Base-by-base conservation (phyloP, 2,797 vertebrate species). In the Harpagifer antarcticus region DNA sequence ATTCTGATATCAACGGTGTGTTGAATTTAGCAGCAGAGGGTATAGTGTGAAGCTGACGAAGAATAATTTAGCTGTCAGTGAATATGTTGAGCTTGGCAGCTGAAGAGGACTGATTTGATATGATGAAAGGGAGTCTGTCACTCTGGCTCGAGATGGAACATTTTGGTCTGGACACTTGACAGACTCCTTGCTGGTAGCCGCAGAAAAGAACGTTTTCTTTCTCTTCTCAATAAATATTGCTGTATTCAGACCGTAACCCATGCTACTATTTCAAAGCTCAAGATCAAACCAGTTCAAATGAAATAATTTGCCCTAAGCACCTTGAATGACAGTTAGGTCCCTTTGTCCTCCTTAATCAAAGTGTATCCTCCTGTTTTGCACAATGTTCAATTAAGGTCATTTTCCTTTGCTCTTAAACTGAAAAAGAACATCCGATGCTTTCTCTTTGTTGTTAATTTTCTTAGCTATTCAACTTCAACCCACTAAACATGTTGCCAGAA, bases 101-200 rank as follows among this genome's bases (percentile, higher is more conserved):
- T 88, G 86, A 85, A 80, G 78, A 70, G 58, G 73, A 52, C 49
- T 73, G 78, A 74, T 58, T 72, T 85, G 78, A 82, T 70, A 62
- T 74, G 78, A 86, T 78, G 82, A 92, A 89, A 83, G 57, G 31
- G 58, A 82, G 78, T 78, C 69, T 86, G 86, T 88, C 88, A 79
- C 66, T 75, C 67, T 66, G 75, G 64, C 71, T 74, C 59, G 63
- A 83, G 79, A 79, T 57, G 9, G 76, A 76, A 78, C 69, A 78
- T 85, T 86, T 74, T 83, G 75, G 72, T 82, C 60, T 42, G 76
- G 75, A 82, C 71, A 72, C 61, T 68, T 80, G 76, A 81, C 78
- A 87, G 65, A 65, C 72, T 70, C 5, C 11, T 52, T 6, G 72
- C 76, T 74, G 66, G 72, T 76, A 50, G 56, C 57, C 40, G 9